A percentile compares a stretch with the other conserved stretches of the same genome.
phyloP scores from a whole-genome alignment of 2,113 vertebrate species.

The Dicerorhinus sumatrensis region DNA sequence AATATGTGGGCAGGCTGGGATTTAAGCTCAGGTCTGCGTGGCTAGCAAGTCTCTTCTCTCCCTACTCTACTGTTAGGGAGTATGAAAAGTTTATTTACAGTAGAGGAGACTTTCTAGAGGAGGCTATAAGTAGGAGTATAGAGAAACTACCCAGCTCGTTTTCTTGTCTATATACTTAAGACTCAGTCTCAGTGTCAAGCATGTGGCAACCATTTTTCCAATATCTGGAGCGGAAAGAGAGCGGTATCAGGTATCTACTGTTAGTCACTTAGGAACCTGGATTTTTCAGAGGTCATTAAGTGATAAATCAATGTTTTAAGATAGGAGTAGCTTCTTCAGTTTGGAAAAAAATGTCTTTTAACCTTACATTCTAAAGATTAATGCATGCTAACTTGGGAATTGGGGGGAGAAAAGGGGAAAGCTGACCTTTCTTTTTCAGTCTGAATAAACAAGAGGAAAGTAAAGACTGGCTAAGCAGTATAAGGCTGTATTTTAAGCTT shows the following conservation, averaged over 20 bases:
- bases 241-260: not conserved
- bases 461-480: conserved; percentile 36
- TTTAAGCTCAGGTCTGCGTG: conserved; percentile 12
- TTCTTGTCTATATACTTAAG: conserved; percentile 24
- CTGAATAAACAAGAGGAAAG: conserved; percentile 67
- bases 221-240: conserved; percentile 16
- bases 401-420: not conserved
- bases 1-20: not conserved
- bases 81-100: conserved; percentile 9
- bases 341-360: conserved; percentile 48
- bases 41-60: not conserved
- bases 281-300: conserved; percentile 61
- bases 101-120: not conserved
- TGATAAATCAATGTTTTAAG: conserved; percentile 67
- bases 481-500: conserved; percentile 48
- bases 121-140: not conserved
- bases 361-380: conserved; percentile 63
- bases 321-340: conserved; percentile 40
- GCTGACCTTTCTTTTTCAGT: conserved; percentile 54
- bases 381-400: conserved; percentile 58
- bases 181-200: conserved; percentile 4
- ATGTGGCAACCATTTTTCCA: conserved; percentile 23
- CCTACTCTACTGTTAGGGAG: not conserved
- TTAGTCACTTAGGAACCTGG: conserved; percentile 41
- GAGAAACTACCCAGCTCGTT: not conserved